Conservation (phyloP, 1,140 invertebrate genomes). For the Anoplolepis gracilipes region DNA sequence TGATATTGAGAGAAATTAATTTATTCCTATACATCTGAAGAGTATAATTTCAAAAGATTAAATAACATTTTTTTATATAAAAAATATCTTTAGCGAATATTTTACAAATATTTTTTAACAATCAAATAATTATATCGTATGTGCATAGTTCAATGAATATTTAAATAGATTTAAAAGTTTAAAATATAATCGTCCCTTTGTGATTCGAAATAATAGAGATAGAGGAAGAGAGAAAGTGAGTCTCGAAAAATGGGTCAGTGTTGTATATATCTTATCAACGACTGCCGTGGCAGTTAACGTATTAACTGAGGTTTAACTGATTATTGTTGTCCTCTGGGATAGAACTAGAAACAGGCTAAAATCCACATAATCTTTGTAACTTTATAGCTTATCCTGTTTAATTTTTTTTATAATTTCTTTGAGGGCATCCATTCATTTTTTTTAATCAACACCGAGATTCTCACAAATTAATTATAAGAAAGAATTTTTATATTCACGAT, state of each 20-base stretch:
- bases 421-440: too few relatives aligned
- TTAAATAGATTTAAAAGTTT: neutral
- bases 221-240: too few relatives aligned
- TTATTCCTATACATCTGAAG: too few relatives aligned
- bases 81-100: neutral
- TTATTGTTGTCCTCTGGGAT: neutral
- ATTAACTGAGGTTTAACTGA: conserved; percentile 12
- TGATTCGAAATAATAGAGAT: neutral
- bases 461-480: too few relatives aligned
- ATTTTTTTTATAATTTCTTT: too few relatives aligned
- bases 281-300: neutral
- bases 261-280: conserved; percentile 30
- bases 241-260: conserved; percentile 11
- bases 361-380: too few relatives aligned
- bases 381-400: too few relatives aligned
- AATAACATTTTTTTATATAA: neutral
- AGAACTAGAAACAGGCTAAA: neutral
- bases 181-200: neutral
- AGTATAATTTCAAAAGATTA: too few relatives aligned
- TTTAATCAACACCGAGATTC: too few relatives aligned
- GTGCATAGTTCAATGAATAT: neutral
- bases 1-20: too few relatives aligned
- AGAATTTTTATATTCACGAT: too few relatives aligned
- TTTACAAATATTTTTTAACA: neutral
- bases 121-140: neutral